Percentiles rank a stretch among this genome's conserved stretches.
phyloP scores from a whole-genome alignment of 1,140 invertebrate genomes.

The Periplaneta americana region DNA sequence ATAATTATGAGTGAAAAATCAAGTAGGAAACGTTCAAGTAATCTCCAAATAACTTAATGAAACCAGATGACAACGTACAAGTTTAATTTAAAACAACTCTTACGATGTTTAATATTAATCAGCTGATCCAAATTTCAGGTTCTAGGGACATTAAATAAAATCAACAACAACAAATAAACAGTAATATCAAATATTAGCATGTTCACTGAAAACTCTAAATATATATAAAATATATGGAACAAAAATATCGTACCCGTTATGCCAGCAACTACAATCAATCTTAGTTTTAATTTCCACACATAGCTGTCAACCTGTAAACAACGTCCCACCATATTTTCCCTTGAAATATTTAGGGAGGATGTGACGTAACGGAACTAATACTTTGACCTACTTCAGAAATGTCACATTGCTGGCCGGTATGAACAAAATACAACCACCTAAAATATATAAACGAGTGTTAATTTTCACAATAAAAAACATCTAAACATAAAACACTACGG shows the following conservation, averaged over 20 bases:
- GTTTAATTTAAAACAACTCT: too few relatives aligned
- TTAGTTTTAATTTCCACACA: neutral
- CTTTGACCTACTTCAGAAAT: neutral
- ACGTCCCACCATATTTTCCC: conserved; percentile 16
- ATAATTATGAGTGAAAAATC: too few relatives aligned
- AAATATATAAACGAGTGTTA: too few relatives aligned
- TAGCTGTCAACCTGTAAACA: conserved; percentile 4
- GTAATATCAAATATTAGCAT: neutral
- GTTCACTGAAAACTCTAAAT: neutral
- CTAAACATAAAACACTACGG: too few relatives aligned
- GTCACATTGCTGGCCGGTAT: too few relatives aligned
- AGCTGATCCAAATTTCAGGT: neutral
- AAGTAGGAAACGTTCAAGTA: too few relatives aligned
- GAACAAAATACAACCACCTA: too few relatives aligned
- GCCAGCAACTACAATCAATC: conserved; percentile 1
- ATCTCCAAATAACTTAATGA: too few relatives aligned
- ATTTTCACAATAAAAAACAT: too few relatives aligned
- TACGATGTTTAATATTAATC: too few relatives aligned
- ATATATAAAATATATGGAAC: neutral
- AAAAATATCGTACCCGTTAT: conserved; percentile 6
- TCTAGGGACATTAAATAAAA: neutral
- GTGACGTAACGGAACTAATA: neutral
- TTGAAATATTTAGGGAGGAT: neutral
- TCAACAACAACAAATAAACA: neutral
- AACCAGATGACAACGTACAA: too few relatives aligned